Conservation (phyloP, 2,797 vertebrate species). For the Pelodytes ibericus region DNA sequence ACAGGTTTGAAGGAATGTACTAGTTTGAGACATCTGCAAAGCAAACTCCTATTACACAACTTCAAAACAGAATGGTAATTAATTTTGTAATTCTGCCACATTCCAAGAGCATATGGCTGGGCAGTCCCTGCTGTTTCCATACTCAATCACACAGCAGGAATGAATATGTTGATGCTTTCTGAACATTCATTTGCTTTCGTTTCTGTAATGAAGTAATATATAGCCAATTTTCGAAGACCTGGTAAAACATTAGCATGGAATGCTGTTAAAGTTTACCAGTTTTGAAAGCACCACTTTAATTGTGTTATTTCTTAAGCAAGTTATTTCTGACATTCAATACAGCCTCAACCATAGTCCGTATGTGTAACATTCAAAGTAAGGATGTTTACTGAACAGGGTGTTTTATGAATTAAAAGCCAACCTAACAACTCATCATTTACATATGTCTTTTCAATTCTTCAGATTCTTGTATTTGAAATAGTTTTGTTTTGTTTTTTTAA, state of each 20-base stretch:
- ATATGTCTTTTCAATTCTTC: no score
- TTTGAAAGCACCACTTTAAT: no score
- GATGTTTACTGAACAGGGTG: no score
- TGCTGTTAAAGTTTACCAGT: background rate
- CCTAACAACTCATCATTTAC: no score
- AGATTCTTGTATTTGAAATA: no score
- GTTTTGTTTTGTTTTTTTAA: no score
- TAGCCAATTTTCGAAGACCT: conserved; percentile 8
- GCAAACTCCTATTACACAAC: background rate
- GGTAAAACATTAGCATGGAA: conserved; percentile 21
- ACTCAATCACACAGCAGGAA: conserved; percentile 47
- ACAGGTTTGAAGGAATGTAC: background rate
- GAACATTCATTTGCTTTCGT: conserved; percentile 8
- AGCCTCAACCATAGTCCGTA: no score
- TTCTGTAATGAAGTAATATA: conserved; percentile 26
- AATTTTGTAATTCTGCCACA: conserved; percentile 33
- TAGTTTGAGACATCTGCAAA: conserved; percentile 27
- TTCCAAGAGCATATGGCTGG: conserved; percentile 42
- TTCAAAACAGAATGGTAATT: conserved; percentile 20
- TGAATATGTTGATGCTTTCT: conserved; percentile 17
- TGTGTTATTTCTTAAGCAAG: no score
- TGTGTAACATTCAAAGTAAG: no score
- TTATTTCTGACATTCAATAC: no score
- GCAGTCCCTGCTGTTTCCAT: conserved; percentile 36
- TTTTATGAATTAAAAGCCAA: no score